Evolutionary conservation across 2,113 vertebrate genomes (phyloP), one percentile per base, ranked within the genome.

Genomic region (Psettodes erumei): DNA sequence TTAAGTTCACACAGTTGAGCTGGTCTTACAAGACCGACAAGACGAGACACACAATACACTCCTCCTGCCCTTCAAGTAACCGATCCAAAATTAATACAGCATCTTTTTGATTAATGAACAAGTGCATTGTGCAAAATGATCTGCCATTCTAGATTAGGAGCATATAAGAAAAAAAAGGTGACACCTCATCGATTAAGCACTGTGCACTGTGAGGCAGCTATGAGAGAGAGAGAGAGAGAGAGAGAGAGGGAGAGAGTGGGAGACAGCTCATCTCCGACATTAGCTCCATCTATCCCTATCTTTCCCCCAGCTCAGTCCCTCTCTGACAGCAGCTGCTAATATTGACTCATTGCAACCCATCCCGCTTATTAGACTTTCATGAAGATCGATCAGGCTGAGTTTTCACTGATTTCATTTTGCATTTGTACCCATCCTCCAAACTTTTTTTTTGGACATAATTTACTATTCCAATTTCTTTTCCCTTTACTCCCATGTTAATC

Each of bases 341-440:
- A 75, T n/a, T 54, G 60, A 61, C 61, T 68, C 62, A 54, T 11
- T 47, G n/a, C 38, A 72, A 27, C 55, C 16, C 16, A 10, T 21
- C 32, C n/a, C 16, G 12, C 48, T 37, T 27, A 61, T 76, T 68
- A 77, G 33, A 62, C 40, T 61, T 82, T 77, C 61, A 72, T 62
- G 38, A 48, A 66, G 47, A 71, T 82, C n/a, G 30, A 81, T 54
- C 30, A n/a, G 37, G 15, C 45, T 6, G 35, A 45, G 21, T 62
- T 61, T 45, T 38, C 15, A 48, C 30, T 38, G 13, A 61, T 73
- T 79, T 61, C 8, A 38, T 55, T 47, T 59, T 55, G 32, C 35
- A 51, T 63, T 40, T 63, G 13, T 15, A 43, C 1, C 7, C 12
- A 21, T 3, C 21, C 19, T 37, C 30, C 15, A 1, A 4, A n/a